Evolutionary conservation across 2,113 vertebrate genomes (phyloP).

Genomic region (Tringa solitaria): DNA sequence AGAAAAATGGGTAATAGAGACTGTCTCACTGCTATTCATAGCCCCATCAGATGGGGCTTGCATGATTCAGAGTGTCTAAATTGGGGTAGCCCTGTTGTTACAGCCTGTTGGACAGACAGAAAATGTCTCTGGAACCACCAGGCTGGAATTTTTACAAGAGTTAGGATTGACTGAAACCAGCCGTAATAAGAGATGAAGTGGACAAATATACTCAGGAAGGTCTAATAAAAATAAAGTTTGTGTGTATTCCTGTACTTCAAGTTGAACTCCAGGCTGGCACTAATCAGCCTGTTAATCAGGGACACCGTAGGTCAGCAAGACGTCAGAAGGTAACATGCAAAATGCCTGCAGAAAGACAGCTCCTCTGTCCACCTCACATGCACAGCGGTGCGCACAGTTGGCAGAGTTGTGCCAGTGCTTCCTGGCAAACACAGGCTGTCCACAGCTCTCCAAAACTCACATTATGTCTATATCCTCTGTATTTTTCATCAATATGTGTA

Average conservation of each 20-base stretch:
- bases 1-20: neutral
- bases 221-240: neutral
- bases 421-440: neutral
- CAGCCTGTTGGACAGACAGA: neutral
- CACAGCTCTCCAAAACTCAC: neutral
- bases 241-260: neutral
- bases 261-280: neutral
- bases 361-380: neutral
- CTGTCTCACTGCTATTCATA: neutral
- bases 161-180: neutral
- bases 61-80: neutral
- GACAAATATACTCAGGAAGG: neutral
- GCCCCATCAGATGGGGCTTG: neutral
- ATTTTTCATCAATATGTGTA: neutral
- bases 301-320: neutral
- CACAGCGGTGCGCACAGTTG: neutral
- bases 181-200: neutral
- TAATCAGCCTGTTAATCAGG: neutral
- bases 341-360: neutral
- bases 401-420: neutral
- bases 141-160: neutral
- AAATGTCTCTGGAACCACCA: neutral
- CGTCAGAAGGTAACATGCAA: neutral
- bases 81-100: neutral
- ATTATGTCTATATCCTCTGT: no score